Conservation (phyloP, 2,113 vertebrate genomes). For the Xenus cinereus region DNA sequence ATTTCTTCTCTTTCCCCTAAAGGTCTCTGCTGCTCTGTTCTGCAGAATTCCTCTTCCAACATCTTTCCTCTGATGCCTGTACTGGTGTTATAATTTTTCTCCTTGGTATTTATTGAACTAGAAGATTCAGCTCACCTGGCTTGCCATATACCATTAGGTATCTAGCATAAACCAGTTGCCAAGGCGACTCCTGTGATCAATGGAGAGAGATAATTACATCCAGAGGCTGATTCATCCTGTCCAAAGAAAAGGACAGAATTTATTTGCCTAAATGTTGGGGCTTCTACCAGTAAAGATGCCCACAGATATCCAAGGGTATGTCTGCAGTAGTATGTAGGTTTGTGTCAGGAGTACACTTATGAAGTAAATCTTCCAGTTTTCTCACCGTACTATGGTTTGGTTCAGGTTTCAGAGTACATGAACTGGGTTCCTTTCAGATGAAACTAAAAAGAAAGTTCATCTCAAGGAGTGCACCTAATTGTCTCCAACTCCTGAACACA, state of each 20-base stretch:
- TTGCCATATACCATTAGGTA: conserved; percentile 2
- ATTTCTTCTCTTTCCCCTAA: neutral
- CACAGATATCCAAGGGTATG: neutral
- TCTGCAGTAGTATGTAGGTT: neutral
- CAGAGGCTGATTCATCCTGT: neutral
- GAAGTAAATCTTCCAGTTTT: neutral
- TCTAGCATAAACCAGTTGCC: neutral
- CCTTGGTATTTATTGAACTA: neutral
- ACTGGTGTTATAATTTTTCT: neutral
- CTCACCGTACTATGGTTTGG: neutral
- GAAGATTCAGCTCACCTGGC: neutral
- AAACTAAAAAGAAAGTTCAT: neutral
- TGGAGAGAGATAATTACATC: neutral
- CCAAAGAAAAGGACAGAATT: neutral
- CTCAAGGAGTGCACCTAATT: neutral
- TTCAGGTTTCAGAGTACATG: neutral
- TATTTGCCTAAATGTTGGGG: neutral
- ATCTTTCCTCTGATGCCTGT: neutral
- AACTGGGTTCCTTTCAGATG: neutral
- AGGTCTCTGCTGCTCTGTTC: neutral
- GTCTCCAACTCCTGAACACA: neutral
- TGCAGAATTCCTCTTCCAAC: neutral
- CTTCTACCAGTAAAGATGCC: neutral
- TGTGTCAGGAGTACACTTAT: neutral
- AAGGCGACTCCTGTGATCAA: neutral